Conservation (phyloP, 2,113 vertebrate species). For the Chaenocephalus aceratus region DNA sequence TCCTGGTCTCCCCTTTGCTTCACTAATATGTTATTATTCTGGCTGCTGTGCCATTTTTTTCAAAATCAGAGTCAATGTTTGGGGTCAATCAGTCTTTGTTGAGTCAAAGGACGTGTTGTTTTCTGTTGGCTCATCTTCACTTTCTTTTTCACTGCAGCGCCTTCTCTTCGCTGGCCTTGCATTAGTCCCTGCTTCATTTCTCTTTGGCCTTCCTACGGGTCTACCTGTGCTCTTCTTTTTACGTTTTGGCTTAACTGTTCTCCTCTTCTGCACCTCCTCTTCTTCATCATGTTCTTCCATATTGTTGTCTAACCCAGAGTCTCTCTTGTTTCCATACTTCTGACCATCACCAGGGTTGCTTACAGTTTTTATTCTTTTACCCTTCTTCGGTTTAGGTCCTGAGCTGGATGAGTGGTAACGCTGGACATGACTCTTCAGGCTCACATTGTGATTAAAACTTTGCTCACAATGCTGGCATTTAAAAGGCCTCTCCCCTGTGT, state of each 20-base stretch:
- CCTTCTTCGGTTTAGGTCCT: background rate
- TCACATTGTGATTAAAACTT: conserved; percentile 76
- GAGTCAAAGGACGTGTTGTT: background rate
- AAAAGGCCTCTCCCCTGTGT: conserved; percentile 72
- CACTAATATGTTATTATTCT: background rate
- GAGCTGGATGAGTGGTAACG: conserved; percentile 34
- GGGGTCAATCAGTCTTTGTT: background rate
- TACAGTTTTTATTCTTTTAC: background rate
- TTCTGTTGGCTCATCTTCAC: background rate
- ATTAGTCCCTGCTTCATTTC: background rate
- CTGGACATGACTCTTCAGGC: conserved; percentile 67
- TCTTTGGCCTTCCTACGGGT: conserved; percentile 58
- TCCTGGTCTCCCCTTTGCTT: conserved; percentile 5
- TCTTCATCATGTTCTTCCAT: conserved; percentile 9
- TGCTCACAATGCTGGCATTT: conserved; percentile 68
- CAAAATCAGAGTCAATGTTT: conserved; percentile 23
- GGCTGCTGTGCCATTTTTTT: background rate
- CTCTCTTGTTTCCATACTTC: background rate
- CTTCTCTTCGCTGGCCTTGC: background rate
- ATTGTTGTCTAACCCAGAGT: background rate
- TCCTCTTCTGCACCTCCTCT: background rate
- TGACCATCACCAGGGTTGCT: background rate
- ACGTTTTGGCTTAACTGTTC: background rate
- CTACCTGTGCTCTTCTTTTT: conserved; percentile 33
- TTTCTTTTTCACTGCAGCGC: background rate